Base-by-base conservation (phyloP, 1,140 invertebrate species). In the Polypedilum pembai region DNA sequence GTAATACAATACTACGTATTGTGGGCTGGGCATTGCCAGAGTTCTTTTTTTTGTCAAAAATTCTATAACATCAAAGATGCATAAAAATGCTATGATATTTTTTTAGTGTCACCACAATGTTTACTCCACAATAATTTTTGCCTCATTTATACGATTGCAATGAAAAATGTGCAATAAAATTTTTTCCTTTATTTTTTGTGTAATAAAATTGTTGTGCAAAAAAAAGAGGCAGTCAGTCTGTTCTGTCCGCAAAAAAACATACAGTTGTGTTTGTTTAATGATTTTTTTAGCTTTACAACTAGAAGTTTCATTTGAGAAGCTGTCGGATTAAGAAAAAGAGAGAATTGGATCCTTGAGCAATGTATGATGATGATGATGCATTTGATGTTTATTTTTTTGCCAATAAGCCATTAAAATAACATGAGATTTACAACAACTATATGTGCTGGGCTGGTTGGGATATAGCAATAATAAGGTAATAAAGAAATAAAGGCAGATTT, bases 121-220 rank as follows among this genome's bases (percentile, higher is more conserved):
- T 33, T 33, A 33, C 24, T 33, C 24, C 5, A 33, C 24, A 33
- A 33, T 33, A 33, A 33, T 33, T 33, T 33, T 33, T 33, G 24
- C 24, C 24, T 33, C 12, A 56, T 56, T 56, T 56, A 56, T 56
- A n/a, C 45, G n/a, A 12, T 56, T 56, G 45, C 12, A 56, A 69
- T 69, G 65, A 69, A 69, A 69, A 56, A 69, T 69, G 17, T 69
- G 65, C 65, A 69, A 69, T 69, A 69, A 69, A 69, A 69, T n/a
- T 56, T n/a, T 56, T 56, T 56, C 15, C 8, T 45, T 45, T 56
- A n/a, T n/a, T 56, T 56, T 69, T 18, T 69, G 20, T 69, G 17
- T 69, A 69, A 69, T 20, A 69, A 56, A 15, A 12, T 56, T 56
- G 45, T 56, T 56, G 45, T 56, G 45, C 7, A 56, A 56, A 56